Conservation (phyloP, 2,888 invertebrate species). For the Dolichomitus sp. region DNA sequence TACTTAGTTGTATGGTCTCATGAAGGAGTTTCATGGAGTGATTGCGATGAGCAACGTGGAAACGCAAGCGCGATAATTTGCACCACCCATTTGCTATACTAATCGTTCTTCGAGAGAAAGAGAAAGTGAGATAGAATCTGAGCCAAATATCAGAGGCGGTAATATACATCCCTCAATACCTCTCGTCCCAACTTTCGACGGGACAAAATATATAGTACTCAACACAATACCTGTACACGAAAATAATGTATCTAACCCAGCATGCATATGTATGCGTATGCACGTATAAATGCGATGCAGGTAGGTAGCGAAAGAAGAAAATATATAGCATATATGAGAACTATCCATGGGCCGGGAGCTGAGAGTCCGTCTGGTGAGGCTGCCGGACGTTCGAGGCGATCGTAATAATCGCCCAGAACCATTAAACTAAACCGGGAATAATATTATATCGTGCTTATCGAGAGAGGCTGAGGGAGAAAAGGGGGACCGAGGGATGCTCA, state of each 20-base stretch:
- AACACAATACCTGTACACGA: slow-evolving; percentile 12
- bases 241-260: background rate
- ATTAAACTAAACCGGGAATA: slow-evolving; percentile 86
- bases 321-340: slow-evolving; percentile 28
- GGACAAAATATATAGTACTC: slow-evolving; percentile 13
- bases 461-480: slow-evolving; percentile 70
- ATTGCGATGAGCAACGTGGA: slow-evolving; percentile 42
- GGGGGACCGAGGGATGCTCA: slow-evolving; percentile 54
- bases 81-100: slow-evolving; percentile 83
- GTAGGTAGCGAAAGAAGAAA: slow-evolving; percentile 42
- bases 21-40: background rate
- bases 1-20: too few relatives aligned
- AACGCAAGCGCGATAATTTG: slow-evolving; percentile 80
- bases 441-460: slow-evolving; percentile 85
- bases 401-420: slow-evolving; percentile 85
- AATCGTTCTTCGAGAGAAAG: slow-evolving; percentile 67
- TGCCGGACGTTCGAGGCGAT: slow-evolving; percentile 79
- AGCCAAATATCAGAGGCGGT: background rate
- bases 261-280: slow-evolving; percentile 20
- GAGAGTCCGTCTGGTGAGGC: slow-evolving; percentile 65
- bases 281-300: slow-evolving; percentile 47
- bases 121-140: slow-evolving; percentile 37
- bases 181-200: slow-evolving; percentile 20
- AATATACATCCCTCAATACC: slow-evolving; percentile 18
- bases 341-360: slow-evolving; percentile 48